Percentiles rank a stretch among this genome's conserved stretches.
phyloP scores from a whole-genome alignment of 2,113 vertebrate species.

The Hiodon alosoides region DNA sequence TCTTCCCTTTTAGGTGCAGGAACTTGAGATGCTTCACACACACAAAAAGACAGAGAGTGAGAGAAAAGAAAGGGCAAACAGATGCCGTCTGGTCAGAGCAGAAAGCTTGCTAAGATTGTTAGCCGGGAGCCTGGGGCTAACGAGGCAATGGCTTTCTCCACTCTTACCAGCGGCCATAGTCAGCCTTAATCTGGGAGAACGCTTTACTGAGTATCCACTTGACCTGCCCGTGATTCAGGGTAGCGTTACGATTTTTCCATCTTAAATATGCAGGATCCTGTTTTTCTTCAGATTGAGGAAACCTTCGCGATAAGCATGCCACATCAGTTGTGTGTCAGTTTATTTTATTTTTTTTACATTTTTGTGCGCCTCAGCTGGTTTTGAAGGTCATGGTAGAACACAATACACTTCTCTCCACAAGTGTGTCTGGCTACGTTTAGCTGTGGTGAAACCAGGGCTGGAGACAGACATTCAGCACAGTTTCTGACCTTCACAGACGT shows the following conservation, averaged over 20 bases:
- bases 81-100: constrained; percentile 65
- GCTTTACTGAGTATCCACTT: constrained; percentile 35
- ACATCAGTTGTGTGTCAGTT: too few species aligned
- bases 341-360: not conserved
- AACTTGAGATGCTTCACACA: constrained; percentile 62
- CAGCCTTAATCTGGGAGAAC: constrained; percentile 39
- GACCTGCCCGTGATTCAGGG: constrained; percentile 32
- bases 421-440: too few species aligned
- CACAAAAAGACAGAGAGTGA: constrained; percentile 48
- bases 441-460: not conserved
- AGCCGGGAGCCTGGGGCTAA: constrained; percentile 33
- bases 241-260: constrained; percentile 40
- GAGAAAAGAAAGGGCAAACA: constrained; percentile 65
- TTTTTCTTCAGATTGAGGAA: not conserved
- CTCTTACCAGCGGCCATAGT: constrained; percentile 38
- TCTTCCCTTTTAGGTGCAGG: constrained; percentile 61
- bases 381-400: not conserved
- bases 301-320: not conserved
- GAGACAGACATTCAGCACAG: too few species aligned
- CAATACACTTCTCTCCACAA: not conserved
- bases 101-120: constrained; percentile 63
- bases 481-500: too few species aligned
- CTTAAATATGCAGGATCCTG: too few species aligned
- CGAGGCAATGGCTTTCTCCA: constrained; percentile 27
- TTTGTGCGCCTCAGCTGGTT: not conserved